Conservation (phyloP, 2,888 invertebrate genomes). For the Bombylius major region DNA sequence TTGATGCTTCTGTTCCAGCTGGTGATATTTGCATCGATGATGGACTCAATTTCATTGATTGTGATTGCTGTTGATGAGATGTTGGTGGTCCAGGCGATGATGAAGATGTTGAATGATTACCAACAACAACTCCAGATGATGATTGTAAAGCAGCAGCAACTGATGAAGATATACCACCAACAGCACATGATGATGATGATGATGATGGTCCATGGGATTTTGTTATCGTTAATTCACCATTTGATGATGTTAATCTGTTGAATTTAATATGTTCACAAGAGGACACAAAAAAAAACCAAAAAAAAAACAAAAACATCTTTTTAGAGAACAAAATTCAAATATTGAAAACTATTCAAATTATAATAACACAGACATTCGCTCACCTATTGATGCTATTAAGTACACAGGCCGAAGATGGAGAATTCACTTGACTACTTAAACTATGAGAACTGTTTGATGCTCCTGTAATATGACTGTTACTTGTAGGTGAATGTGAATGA, state of each 20-base stretch:
- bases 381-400: constrained; percentile 56
- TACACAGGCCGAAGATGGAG: constrained; percentile 30
- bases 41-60: constrained; percentile 50
- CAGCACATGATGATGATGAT: constrained; percentile 18
- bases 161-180: constrained; percentile 25
- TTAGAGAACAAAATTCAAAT: not conserved
- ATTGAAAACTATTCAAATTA: not conserved
- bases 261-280: too few species aligned
- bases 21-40: constrained; percentile 49
- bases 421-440: constrained; percentile 22
- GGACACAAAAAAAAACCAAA: not conserved
- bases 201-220: constrained; percentile 51
- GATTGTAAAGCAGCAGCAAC: constrained; percentile 10
- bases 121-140: constrained; percentile 13
- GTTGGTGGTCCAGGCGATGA: constrained; percentile 14
- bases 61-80: constrained; percentile 34
- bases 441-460: constrained; percentile 27
- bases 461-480: constrained; percentile 19
- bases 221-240: constrained; percentile 73
- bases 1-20: constrained; percentile 46
- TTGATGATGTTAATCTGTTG: constrained; percentile 56
- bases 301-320: not conserved
- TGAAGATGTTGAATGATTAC: constrained; percentile 13
- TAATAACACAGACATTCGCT: constrained; percentile 18
- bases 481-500: constrained; percentile 23